Evolutionary conservation across 2,113 vertebrate genomes (phyloP), one percentile per base, ranked within the genome.

Genomic region (Microcebus tavaratra): DNA sequence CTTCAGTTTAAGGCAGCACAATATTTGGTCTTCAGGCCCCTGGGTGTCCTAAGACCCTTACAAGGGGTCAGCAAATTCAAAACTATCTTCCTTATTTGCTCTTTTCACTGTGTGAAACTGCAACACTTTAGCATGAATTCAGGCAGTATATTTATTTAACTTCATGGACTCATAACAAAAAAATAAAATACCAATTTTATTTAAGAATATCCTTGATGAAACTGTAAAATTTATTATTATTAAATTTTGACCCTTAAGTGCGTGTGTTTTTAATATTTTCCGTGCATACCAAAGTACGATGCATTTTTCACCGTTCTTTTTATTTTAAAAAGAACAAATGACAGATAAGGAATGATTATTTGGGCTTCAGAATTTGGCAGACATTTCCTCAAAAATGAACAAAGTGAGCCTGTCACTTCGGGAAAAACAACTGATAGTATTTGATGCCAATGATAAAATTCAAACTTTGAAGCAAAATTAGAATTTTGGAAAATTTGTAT

Each of bases 351-450:
- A 81, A 27, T 82, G 23, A 7, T 78, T 92, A 75, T 48, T 87
- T 17, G 65, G 73, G 36, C 59, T 82, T 90, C 42, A 93, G 61
- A 72, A 81, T 21, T 70, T n/a, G 50, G 59, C 27, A 42, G 36
- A 23, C 50, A 68, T 90, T 92, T 89, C 80, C 53, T 76, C 76
- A 70, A 85, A 87, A 86, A 85, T 57, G 3, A 90, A 87, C 85
- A 57, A 68, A 89, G 23, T 34, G 29, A 92, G 31, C 4, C 2
- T 25, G 9, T 76, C 67, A 76, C 57, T 94, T 90, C 68, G 86
- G 79, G 50, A 31, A 86, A 82, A 89, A 48, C 34, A 94, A 31
- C 70, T 91, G 79, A 36, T 14, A 57, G 8, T 78, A n/a, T 53
- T 79, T 90, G 34, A 10, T 84, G n/a, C 67, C n/a, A 72, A 31